Evolutionary conservation across 2,113 vertebrate species (phyloP).

Genomic region (Rhea pennata): DNA sequence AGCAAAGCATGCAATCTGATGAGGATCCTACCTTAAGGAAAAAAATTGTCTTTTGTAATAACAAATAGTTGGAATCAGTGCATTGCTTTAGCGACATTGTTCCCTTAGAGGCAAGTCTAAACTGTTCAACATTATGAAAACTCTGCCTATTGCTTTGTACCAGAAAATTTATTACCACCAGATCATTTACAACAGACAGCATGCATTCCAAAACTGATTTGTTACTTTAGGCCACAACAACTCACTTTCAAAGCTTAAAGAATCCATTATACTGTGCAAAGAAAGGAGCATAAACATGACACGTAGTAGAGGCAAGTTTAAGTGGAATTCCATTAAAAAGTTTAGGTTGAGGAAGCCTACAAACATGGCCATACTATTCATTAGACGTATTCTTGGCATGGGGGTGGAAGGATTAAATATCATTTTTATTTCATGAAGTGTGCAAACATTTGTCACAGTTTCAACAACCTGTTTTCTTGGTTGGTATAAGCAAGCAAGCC

Average conservation of each 20-base stretch:
- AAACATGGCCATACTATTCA: background rate
- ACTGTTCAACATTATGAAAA: slow-evolving; percentile 85
- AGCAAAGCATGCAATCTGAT: slow-evolving; percentile 80
- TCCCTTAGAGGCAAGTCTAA: slow-evolving; percentile 88
- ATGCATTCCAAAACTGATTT: slow-evolving; percentile 85
- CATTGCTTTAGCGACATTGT: slow-evolving; percentile 80
- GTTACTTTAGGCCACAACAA: slow-evolving; percentile 80
- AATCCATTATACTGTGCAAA: slow-evolving; percentile 55
- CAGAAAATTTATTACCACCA: slow-evolving; percentile 86
- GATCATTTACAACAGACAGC: slow-evolving; percentile 87
- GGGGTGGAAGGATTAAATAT: background rate
- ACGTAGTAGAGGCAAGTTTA: background rate
- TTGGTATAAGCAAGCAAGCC: background rate
- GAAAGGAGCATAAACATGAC: slow-evolving; percentile 20
- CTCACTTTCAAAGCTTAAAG: slow-evolving; percentile 69
- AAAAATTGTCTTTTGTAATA: slow-evolving; percentile 80
- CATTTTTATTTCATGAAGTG: background rate
- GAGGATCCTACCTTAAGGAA: slow-evolving; percentile 82
- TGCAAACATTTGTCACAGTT: background rate
- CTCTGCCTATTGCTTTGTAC: slow-evolving; percentile 80
- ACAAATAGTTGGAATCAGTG: slow-evolving; percentile 79
- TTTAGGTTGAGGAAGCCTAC: background rate
- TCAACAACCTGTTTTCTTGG: background rate
- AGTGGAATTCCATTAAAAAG: slow-evolving; percentile 19
- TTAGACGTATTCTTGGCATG: background rate